phyloP scores from a whole-genome alignment of 2,113 vertebrate species.

The Lampris incognitus region DNA sequence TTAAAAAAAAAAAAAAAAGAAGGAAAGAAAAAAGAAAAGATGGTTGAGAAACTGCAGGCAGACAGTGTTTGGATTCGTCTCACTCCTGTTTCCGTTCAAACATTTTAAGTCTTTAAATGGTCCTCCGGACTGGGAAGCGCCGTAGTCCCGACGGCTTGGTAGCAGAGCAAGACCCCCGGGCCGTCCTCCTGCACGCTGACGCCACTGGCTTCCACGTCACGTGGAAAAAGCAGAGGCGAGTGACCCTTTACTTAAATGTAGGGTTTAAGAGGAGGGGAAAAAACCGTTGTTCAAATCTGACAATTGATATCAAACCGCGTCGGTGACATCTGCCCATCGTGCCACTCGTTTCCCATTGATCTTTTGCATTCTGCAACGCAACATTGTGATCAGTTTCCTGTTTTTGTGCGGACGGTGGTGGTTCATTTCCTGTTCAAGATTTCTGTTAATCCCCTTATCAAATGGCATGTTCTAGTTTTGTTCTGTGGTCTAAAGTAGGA shows the following conservation, averaged over 20 bases:
- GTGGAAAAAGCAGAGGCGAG: no score
- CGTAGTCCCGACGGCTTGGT: conserved; percentile 23
- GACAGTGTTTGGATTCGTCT: conserved; percentile 67
- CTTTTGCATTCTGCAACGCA: conserved; percentile 65
- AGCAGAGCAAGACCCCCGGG: conserved; percentile 31
- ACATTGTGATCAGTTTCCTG: conserved; percentile 73
- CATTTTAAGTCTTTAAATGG: conserved; percentile 68
- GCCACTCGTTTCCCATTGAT: conserved; percentile 56
- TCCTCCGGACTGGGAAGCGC: conserved; percentile 56
- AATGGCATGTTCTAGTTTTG: conserved; percentile 78
- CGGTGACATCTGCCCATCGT: conserved; percentile 56
- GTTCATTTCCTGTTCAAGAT: conserved; percentile 75
- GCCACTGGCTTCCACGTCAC: no score
- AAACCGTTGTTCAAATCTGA: conserved; percentile 38
- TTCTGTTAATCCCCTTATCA: conserved; percentile 73
- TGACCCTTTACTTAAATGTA: no score
- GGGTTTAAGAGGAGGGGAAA: conserved; percentile 10
- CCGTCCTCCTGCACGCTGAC: conserved; percentile 11
- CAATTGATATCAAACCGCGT: conserved; percentile 24
- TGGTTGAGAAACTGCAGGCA: conserved; percentile 68
- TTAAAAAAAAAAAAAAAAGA: conserved; percentile 58
- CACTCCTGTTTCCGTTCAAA: conserved; percentile 46
- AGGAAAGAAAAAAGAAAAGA: no score
- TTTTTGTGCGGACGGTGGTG: conserved; percentile 71
- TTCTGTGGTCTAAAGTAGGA: conserved; percentile 75